Base-by-base conservation (phyloP, 2,888 invertebrate genomes). In the Agrenia bidenticulata region DNA sequence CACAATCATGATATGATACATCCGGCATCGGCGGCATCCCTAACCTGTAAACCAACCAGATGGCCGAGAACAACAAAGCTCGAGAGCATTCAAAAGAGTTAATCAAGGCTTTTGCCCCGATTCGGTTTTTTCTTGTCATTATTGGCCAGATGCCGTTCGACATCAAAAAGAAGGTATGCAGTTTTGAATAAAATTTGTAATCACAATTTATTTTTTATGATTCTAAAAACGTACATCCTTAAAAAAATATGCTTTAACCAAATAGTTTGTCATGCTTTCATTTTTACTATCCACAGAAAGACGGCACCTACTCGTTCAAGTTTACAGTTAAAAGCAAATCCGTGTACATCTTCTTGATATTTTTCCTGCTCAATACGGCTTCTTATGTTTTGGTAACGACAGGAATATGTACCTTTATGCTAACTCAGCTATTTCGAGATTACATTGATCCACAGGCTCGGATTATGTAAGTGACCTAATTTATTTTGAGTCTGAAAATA, bases 101-200 rank as follows among this genome's bases (percentile, higher is more conserved):
- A 1, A 66, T 69, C 11, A 21, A 53, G 59, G 70, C 69, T 0
- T 71, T 69, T 42, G 53, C 19, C 13, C 69, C 73, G 5, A 63
- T 73, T 0, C 51, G 69, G 53, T 61, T 61, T 19, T 73, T 69
- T 32, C 58, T 70, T 11, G 66, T 60, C 1, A 45, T 66, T 11
- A 66, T 73, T 19, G 73, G 73, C 2, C 73, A 73, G 61, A 73
- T 71, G 70, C 73, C 73, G 2, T 73, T 71, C 42, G 63, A 61
- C 1, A 61, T 71, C 17, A 64, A 64, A 45, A 45, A 53, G 2
- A 72, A 67, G 62, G 70, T 67, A 53, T 21, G n/a, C n/a, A n/a
- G n/a, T n/a, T n/a, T n/a, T n/a, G n/a, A n/a, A n/a, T n/a, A n/a
- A n/a, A n/a, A n/a, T n/a, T n/a, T n/a, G n/a, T n/a, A n/a, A n/a